Conservation (phyloP, 2,888 invertebrate species). For the Galerucella nymphaeae region DNA sequence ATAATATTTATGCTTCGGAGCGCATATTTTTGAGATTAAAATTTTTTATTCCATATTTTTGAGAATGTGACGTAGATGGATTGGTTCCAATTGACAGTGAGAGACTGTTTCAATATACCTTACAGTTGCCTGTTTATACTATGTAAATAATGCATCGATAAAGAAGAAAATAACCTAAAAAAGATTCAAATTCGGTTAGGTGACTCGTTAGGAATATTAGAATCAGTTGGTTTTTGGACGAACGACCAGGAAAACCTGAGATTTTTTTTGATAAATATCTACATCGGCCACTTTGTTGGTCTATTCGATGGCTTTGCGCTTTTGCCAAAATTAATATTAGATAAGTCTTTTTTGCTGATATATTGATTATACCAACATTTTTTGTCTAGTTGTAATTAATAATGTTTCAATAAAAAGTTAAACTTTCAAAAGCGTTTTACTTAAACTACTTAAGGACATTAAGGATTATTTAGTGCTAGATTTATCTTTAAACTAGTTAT, state of each 20-base stretch:
- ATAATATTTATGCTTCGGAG: conserved; percentile 52
- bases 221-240: conserved; percentile 52
- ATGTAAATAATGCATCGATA: conserved; percentile 16
- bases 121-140: conserved; percentile 27
- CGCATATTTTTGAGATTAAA: conserved; percentile 53
- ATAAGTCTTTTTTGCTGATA: conserved; percentile 49
- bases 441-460: background rate
- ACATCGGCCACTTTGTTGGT: conserved; percentile 60
- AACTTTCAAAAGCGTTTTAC: background rate
- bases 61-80: conserved; percentile 47
- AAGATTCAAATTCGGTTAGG: conserved; percentile 6
- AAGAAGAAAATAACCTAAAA: background rate
- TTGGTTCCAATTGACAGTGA: conserved; percentile 52
- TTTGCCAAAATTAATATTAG: conserved; percentile 49
- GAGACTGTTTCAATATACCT: conserved; percentile 40
- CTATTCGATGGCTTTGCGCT: conserved; percentile 50
- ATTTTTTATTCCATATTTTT: conserved; percentile 53
- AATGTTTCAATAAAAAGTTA: conserved; percentile 39
- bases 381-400: conserved; percentile 53
- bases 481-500: no score
- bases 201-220: conserved; percentile 25
- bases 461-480: no score
- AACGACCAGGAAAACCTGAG: conserved; percentile 63
- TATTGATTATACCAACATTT: conserved; percentile 45
- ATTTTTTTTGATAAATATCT: conserved; percentile 63